Evolutionary conservation across 2,888 invertebrate species (phyloP).

Genomic region (Adineta ricciae): DNA sequence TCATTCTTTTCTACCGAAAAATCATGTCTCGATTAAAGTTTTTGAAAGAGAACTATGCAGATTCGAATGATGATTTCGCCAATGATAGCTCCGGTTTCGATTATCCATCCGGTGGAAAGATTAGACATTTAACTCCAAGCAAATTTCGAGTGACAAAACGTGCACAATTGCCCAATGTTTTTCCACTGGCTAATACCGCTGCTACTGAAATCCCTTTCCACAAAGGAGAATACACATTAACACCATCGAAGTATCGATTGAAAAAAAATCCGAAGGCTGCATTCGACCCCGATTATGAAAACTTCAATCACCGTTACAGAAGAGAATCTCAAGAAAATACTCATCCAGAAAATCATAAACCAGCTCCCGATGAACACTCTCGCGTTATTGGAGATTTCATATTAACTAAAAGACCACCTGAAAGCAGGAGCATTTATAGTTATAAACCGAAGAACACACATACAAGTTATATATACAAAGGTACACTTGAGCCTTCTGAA

Average conservation of each 20-base stretch:
- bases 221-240: neutral
- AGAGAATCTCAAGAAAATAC: neutral
- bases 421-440: neutral
- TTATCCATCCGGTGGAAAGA: neutral
- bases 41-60: neutral
- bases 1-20: no score
- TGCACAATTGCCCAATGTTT: neutral
- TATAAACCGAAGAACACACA: neutral
- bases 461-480: neutral
- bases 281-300: neutral
- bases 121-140: neutral
- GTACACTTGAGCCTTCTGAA: neutral
- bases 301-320: neutral
- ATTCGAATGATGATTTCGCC: neutral
- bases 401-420: neutral
- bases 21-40: neutral
- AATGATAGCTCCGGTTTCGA: neutral
- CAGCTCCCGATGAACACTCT: rapidly evolving
- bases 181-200: neutral
- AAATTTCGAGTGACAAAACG: neutral
- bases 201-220: neutral
- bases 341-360: neutral
- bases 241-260: neutral
- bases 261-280: no score
- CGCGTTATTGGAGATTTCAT: neutral